Evolutionary conservation across 2,797 vertebrate species (phyloP), one percentile per base, ranked within the genome.

Genomic region (Coregonus suidteri): DNA sequence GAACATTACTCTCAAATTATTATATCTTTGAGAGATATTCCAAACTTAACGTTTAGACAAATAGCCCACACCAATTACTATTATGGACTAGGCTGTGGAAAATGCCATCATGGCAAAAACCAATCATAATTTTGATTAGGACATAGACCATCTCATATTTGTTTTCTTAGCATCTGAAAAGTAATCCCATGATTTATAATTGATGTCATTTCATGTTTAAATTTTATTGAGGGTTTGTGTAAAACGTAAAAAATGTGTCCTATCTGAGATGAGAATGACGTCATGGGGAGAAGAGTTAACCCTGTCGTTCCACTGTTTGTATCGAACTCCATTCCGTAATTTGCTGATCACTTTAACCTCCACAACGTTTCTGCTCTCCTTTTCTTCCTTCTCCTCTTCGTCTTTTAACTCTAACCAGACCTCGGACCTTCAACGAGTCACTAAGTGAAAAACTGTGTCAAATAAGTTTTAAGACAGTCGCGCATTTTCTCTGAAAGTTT

Each of bases 321-420:
- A 82, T 74, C 52, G 75, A 85, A 93, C 76, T 95, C 94, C 94
- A 93, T 76, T 94, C 94, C 94, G 88, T 90, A 90, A 89, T 91
- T 95, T 95, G 86, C 88, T 92, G 83, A 91, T 88, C 84, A 87
- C 93, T 92, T 88, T 79, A 85, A 90, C 81, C 74, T 84, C 75
- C 66, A 75, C 77, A 76, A 64, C 78, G 62, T 81, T 77, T 73
- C 67, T 80, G 62, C 79, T 41, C 70, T 75, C 68, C 76, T 73
- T 62, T 67, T 82, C 77, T 69, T 85, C 80, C 86, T 72, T 87
- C 80, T 73, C 87, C 79, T 83, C 76, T 72, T 82, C 76, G 75
- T 80, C 76, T 79, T 83, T 84, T 83, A 87, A 84, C 81, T 88
- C 75, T 84, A 77, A 81, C 70, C 71, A 71, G 73, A 85, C 81